A percentile compares a stretch with the other conserved stretches of the same genome.
Conservation (phyloP, 2,797 vertebrate genomes). For the Kryptopterus vitreolus region DNA sequence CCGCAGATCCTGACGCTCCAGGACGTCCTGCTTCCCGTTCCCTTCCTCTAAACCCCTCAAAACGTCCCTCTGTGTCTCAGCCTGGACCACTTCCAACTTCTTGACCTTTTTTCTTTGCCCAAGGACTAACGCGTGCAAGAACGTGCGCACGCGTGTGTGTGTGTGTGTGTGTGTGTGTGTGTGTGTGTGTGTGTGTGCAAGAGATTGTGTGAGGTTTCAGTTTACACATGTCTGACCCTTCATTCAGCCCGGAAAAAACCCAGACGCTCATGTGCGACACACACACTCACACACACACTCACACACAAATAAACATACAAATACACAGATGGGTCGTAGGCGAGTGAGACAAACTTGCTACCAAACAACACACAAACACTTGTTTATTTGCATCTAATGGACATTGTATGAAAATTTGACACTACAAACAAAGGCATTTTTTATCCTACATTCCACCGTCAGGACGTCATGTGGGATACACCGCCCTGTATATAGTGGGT, state of each 20-base stretch:
- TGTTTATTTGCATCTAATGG: neutral
- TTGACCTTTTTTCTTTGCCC: conserved; percentile 38
- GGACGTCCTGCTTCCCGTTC: neutral
- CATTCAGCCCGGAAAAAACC: neutral
- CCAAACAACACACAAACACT: conserved; percentile 4
- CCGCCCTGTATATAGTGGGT: too few species aligned
- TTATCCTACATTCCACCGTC: too few species aligned
- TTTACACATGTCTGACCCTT: conserved; percentile 16
- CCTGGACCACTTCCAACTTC: conserved; percentile 33
- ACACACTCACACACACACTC: neutral
- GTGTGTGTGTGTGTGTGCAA: neutral
- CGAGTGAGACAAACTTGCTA: neutral
- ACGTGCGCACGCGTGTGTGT: neutral
- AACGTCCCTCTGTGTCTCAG: neutral
- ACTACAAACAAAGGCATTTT: too few species aligned
- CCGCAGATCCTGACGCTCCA: neutral
- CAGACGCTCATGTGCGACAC: neutral
- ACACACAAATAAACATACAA: neutral
- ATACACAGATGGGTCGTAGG: neutral
- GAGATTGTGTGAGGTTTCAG: neutral
- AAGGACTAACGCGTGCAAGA: neutral
- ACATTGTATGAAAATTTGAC: neutral
- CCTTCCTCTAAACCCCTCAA: neutral
- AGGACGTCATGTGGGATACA: too few species aligned
- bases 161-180: conserved; percentile 1